Base-by-base conservation (phyloP, 2,113 vertebrate species). In the Misgurnus mizolepis region DNA sequence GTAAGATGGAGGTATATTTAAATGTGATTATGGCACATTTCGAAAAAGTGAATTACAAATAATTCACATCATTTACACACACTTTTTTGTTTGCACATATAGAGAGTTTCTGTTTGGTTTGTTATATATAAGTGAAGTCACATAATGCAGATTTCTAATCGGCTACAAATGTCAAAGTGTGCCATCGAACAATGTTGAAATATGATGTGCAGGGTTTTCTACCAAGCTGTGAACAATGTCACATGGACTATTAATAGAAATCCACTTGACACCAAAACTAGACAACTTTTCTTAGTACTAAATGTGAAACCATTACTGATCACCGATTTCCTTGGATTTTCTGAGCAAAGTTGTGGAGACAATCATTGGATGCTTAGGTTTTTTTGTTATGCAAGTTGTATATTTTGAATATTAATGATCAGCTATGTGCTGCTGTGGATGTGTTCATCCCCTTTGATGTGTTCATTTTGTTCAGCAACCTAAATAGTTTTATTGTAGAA, bases 61-160 rank as follows among this genome's bases (percentile, higher is more conserved):
- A 82, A 89, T 91, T 89, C 83, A 71, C 18, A 17, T 11, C 41
- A 47, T 4, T 18, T 55, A 40, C 84, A 86, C 11, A 69, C 41
- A 3, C 55, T 45, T 58, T 4, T 6, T 15, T 43, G 17, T 53
- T 27, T 60, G 50, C 4, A 17, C 56, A 55, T 27, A 10, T 86
- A 86, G 81, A 67, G 53, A 88, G 91, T 93, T 92, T 86, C 87
- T 89, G 27, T 50, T 81, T 86, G 90, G 89, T 89, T 88, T 90
- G 87, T n/a, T 87, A 87, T 89, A 86, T 78, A 82, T 49, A 67
- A 70, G 15, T 66, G 34, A 74, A 70, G 17, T 49, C 14, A 58
- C 79, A 67, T 72, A 78, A 67, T 76, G 45, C 34, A 27, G 76
- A 65, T 65, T 60, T 68, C 45, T 80, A 69, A 86, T 34, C 80